These are phyloP conservation scores for Neoarius graeffei DNA, from an alignment of 2,113 vertebrate genomes.

Conservation along the genomic window DNA sequence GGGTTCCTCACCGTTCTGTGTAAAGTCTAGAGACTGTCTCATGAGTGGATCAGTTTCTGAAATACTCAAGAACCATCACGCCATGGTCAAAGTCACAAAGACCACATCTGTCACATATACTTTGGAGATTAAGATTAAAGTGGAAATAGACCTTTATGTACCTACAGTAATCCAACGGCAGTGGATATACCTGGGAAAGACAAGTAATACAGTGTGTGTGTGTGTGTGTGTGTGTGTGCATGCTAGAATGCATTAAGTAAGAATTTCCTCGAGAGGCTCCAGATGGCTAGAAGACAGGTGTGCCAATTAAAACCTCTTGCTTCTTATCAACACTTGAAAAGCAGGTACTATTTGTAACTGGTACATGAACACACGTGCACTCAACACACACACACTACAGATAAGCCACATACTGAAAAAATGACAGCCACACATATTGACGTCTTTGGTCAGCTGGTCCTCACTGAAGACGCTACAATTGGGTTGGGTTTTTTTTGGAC, in stretches of 20 bases:
- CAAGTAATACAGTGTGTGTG: not conserved
- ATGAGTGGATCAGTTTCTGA: not conserved
- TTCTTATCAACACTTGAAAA: constrained; percentile 64
- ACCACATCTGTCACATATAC: not conserved
- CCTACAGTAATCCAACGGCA: not conserved
- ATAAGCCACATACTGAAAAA: not conserved
- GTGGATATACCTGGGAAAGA: not conserved
- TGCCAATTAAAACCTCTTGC: constrained; percentile 73
- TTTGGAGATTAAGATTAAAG: not conserved
- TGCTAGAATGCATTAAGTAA: constrained; percentile 19
- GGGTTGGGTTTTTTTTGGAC: not conserved
- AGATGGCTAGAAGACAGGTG: constrained; percentile 77
- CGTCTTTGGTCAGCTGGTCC: no score
- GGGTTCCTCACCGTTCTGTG: not conserved
- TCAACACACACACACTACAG: not conserved
- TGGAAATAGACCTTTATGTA: not conserved
- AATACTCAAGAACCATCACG: not conserved
- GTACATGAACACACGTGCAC: constrained; percentile 36
- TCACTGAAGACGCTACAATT: not conserved
- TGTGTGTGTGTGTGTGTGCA: constrained; percentile 27
- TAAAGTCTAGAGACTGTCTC: not conserved
- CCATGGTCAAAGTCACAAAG: not conserved
- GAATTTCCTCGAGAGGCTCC: constrained; percentile 66
- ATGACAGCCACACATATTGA: no score
- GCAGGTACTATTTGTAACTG: constrained; percentile 51